Evolutionary conservation across 30 jellyfish, hydroid and myxozoan genomes (phyloP), one percentile per base, ranked within the genome.

Genomic region (Pseudorhiza aurosa): DNA sequence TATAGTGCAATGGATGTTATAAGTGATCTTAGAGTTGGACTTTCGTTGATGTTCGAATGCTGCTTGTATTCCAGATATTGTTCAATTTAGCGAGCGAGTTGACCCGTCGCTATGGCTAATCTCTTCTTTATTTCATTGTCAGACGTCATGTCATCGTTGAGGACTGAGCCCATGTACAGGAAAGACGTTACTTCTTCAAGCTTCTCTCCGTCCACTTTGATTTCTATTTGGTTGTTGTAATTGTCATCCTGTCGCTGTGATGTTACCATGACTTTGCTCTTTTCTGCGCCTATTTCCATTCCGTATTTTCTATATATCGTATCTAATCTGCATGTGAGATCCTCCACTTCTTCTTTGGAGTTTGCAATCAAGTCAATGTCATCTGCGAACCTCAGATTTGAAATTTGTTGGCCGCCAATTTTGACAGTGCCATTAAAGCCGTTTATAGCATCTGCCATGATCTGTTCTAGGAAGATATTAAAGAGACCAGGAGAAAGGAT

Each of bases 401-500:
- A 24, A 25, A 72, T 72, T 59, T 37, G 36, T 72, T 79, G 47
- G 19, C 84, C 84, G 30, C 42, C 21, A 27, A 72, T 35, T 42
- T 36, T 72, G 17, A 72, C 58, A 24, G 79, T 53, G 56, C 88
- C 88, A n/a, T 29, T 12, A 49, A 14, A 58, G 45, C 58, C 25
- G 28, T 53, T 68, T 8, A 75, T 81, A 22, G 81, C 81, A 33
- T 75, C 88, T 17, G 67, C 58, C 88, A 75, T 75, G 24, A 75
- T 75, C 36, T 58, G 78, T 50, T 79, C 85, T 28, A 79, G 58
- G 47, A 79, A 79, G 88, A 79, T 43, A 40, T 79, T 65, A 62
- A 79, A 79, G 30, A 79, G 35, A 56, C 74, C 19, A 21, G 91
- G 88, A 42, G 88, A 79, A 36, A 77, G 55, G 19, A 64, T 30